Evolutionary conservation across 2,113 vertebrate species (phyloP).

Genomic region (Danio rerio): DNA sequence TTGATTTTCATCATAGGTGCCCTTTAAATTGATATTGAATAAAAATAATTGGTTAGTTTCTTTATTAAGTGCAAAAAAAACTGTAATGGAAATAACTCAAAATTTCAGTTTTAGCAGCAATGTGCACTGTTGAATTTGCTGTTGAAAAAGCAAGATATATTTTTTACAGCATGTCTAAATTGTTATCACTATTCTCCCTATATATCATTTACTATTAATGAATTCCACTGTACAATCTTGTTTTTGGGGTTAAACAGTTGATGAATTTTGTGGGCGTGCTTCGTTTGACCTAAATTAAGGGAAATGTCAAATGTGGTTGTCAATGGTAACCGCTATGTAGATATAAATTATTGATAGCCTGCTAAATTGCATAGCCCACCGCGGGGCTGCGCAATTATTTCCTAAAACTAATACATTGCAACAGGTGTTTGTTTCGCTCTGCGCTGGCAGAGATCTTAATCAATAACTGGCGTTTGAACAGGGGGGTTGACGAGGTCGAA

Average conservation of each 20-base stretch:
- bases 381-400: background rate
- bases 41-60: too few species aligned
- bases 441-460: background rate
- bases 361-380: background rate
- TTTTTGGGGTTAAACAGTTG: background rate
- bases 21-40: too few species aligned
- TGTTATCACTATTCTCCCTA: too few species aligned
- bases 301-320: background rate
- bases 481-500: background rate
- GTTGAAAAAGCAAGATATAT: too few species aligned
- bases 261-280: background rate
- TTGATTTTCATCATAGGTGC: too few species aligned
- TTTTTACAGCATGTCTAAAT: too few species aligned
- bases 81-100: too few species aligned
- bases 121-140: too few species aligned
- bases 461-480: background rate
- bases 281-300: background rate
- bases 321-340: background rate
- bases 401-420: background rate
- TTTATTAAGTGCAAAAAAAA: too few species aligned
- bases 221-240: background rate
- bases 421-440: constrained; percentile 25
- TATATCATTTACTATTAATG: too few species aligned
- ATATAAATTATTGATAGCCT: background rate
- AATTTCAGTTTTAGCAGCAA: too few species aligned